Evolutionary conservation across 30 jellyfish, hydroid and myxozoan genomes (phyloP).

Genomic region (Nemopilema nomurai): DNA sequence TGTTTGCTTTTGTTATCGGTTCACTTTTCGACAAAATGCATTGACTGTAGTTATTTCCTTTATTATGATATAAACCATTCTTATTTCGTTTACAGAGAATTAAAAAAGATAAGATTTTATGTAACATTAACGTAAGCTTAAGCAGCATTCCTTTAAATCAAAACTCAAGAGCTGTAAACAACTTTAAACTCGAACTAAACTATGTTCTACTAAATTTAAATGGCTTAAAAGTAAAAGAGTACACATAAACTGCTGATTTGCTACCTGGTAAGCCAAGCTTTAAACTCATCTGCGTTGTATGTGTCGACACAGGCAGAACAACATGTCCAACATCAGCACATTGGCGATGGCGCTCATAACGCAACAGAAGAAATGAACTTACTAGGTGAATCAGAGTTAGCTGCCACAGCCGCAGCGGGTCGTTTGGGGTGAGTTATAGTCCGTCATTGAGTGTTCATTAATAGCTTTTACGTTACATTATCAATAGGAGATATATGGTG

Average conservation of each 20-base stretch:
- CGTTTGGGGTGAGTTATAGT: conserved; percentile 95
- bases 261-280: background rate
- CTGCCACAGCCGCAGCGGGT: conserved; percentile 94
- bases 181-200: too few relatives aligned
- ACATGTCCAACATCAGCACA: conserved; percentile 95
- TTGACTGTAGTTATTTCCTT: too few relatives aligned
- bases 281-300: conserved; percentile 10
- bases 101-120: too few relatives aligned
- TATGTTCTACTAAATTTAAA: too few relatives aligned
- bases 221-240: background rate
- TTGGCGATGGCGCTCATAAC: conserved; percentile 71
- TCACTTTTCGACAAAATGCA: too few relatives aligned
- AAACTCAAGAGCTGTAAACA: too few relatives aligned
- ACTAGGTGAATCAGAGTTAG: conserved; percentile 87
- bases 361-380: conserved; percentile 84
- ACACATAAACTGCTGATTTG: background rate
- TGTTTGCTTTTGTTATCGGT: too few relatives aligned
- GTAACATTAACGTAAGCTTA: too few relatives aligned
- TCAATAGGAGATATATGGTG: conserved; percentile 89
- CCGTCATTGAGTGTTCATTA: conserved; percentile 19
- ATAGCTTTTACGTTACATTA: conserved; percentile 41
- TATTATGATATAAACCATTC: too few relatives aligned
- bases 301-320: conserved; percentile 97
- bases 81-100: too few relatives aligned
- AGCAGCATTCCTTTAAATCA: too few relatives aligned